A percentile compares a stretch with the other conserved stretches of the same genome.
phyloP scores from a whole-genome alignment of 2,888 invertebrate genomes.

The Synergus gifuensis region DNA sequence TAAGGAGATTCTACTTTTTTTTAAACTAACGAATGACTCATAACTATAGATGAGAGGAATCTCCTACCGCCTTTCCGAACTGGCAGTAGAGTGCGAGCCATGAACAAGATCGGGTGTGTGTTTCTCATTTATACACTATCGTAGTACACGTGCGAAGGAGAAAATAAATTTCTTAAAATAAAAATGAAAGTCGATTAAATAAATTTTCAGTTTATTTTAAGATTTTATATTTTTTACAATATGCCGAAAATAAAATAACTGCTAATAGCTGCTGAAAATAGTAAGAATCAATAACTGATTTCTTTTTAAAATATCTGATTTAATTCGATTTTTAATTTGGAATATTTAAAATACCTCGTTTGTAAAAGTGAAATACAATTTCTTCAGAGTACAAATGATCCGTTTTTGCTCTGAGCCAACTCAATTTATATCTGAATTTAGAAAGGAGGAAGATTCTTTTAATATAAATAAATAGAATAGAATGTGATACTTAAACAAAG shows the following conservation, averaged over 20 bases:
- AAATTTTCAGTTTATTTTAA: background rate
- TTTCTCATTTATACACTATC: background rate
- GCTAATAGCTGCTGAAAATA: background rate
- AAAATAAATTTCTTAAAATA: background rate
- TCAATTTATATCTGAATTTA: background rate
- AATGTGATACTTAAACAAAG: background rate
- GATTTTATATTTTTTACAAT: background rate
- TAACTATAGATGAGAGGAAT: constrained; percentile 11
- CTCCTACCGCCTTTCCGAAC: constrained; percentile 7
- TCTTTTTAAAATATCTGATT: background rate
- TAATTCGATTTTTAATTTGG: background rate
- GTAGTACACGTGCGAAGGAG: background rate
- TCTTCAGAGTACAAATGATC: too few species aligned
- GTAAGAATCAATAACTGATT: background rate
- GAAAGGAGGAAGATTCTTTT: background rate
- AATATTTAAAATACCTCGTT: too few species aligned
- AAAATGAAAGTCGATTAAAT: background rate
- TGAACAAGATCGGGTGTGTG: constrained; percentile 55
- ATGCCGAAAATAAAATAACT: background rate
- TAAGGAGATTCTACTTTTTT: constrained; percentile 29
- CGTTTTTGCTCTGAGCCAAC: too few species aligned
- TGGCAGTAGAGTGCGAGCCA: constrained; percentile 65
- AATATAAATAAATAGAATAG: background rate
- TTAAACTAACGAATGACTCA: constrained; percentile 55
- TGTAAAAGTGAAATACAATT: too few species aligned